These are phyloP conservation scores for Tribolium madens DNA, from an alignment of 1,140 invertebrate genomes.

Conservation along the genomic window DNA sequence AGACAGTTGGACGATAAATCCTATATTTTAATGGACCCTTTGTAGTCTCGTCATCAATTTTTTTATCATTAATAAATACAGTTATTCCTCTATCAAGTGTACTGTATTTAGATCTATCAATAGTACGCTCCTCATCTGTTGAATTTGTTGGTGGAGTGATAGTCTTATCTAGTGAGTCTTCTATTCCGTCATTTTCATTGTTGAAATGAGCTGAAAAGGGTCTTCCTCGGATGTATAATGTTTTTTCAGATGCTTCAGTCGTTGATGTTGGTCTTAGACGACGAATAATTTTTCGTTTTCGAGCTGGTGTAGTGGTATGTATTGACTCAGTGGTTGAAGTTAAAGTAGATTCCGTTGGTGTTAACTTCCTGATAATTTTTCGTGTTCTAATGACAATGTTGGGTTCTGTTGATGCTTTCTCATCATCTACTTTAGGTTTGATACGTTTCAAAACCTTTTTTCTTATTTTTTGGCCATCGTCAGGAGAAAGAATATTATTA, in stretches of 20 bases:
- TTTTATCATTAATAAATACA: background rate
- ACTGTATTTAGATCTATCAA: too few species aligned
- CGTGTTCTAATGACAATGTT: conserved; percentile 64
- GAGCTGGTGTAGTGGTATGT: conserved; percentile 54
- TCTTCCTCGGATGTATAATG: conserved; percentile 5
- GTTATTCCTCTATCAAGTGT: too few species aligned
- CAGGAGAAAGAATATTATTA: conserved; percentile 45
- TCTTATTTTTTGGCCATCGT: conserved; percentile 50
- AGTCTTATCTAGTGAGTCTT: too few species aligned
- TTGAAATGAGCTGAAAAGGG: background rate
- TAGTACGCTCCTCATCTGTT: too few species aligned
- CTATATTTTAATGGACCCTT: background rate
- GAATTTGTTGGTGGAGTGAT: too few species aligned
- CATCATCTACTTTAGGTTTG: conserved; percentile 50
- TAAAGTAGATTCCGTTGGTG: conserved; percentile 57
- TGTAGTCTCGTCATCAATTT: background rate
- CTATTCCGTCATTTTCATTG: too few species aligned
- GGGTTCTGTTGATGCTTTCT: conserved; percentile 54
- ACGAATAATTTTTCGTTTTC: conserved; percentile 55
- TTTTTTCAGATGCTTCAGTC: conserved; percentile 12
- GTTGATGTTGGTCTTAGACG: conserved; percentile 52
- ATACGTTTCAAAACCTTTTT: conserved; percentile 37
- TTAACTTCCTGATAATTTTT: conserved; percentile 70
- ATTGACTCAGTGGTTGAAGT: conserved; percentile 26
- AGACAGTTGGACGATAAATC: background rate